A percentile compares a stretch with the other conserved stretches of the same genome.
Conservation (phyloP, 2,113 vertebrate genomes). For the Morone chrysops region DNA sequence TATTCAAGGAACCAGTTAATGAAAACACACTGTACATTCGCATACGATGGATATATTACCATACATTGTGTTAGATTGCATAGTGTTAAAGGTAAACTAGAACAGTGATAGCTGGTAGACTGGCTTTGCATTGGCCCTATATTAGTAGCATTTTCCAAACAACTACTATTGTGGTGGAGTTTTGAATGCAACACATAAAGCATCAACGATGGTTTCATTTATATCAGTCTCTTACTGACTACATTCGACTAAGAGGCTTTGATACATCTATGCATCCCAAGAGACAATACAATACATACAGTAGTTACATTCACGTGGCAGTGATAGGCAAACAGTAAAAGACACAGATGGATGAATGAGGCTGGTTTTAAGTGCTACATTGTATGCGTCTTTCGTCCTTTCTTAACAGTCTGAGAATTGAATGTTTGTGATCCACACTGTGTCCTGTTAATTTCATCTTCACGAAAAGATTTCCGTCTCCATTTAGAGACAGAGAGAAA, state of each 20-base stretch:
- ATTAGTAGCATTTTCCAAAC: slow-evolving; percentile 11
- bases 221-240: slow-evolving; percentile 19
- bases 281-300: slow-evolving; percentile 50
- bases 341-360: slow-evolving; percentile 39
- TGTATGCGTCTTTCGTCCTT: slow-evolving; percentile 24
- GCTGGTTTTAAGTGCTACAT: slow-evolving; percentile 78
- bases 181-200: slow-evolving; percentile 21
- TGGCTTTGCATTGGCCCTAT: background rate
- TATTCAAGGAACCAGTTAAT: slow-evolving; percentile 68
- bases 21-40: slow-evolving; percentile 62
- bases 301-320: slow-evolving; percentile 73
- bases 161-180: background rate
- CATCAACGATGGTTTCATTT: slow-evolving; percentile 10
- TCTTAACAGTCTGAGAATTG: slow-evolving; percentile 49
- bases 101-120: background rate
- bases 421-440: slow-evolving; percentile 43
- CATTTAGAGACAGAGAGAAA: slow-evolving; percentile 38
- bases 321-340: slow-evolving; percentile 61
- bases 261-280: slow-evolving; percentile 9
- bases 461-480: slow-evolving; percentile 40
- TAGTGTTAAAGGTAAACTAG: slow-evolving; percentile 40
- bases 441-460: slow-evolving; percentile 43
- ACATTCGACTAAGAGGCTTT: slow-evolving; percentile 40
- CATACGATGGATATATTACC: slow-evolving; percentile 37
- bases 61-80: slow-evolving; percentile 33